phyloP scores from a whole-genome alignment of 2,888 invertebrate species.

The Ormyrus thymus region DNA sequence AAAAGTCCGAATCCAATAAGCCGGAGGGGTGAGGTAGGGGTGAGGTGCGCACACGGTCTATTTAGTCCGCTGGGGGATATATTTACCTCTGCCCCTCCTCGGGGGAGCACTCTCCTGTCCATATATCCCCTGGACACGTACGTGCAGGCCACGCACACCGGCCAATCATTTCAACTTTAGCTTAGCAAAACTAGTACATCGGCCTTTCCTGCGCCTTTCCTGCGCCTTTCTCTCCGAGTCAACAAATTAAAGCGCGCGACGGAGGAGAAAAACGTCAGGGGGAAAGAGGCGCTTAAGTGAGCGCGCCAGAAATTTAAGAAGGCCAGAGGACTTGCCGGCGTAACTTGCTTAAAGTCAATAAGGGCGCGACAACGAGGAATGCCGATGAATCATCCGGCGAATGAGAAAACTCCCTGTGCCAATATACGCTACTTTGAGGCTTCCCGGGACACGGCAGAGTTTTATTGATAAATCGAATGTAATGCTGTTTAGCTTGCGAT shows the following conservation, averaged over 20 bases:
- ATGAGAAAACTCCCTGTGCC: slow-evolving; percentile 28
- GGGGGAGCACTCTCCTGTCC: slow-evolving; percentile 12
- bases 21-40: background rate
- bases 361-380: slow-evolving; percentile 60
- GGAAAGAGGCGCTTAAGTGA: slow-evolving; percentile 45
- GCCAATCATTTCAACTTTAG: background rate
- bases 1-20: background rate
- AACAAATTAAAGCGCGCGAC: slow-evolving; percentile 61
- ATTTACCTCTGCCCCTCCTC: slow-evolving; percentile 47
- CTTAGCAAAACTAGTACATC: slow-evolving; percentile 16
- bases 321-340: slow-evolving; percentile 40
- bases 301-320: slow-evolving; percentile 18
- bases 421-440: slow-evolving; percentile 27
- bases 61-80: slow-evolving; percentile 57
- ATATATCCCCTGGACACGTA: background rate
- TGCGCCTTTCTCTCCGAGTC: slow-evolving; percentile 52
- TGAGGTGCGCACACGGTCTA: slow-evolving; percentile 46
- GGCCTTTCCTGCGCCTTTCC: slow-evolving; percentile 25
- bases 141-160: background rate
- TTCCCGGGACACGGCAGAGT: slow-evolving; percentile 11
- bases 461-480: slow-evolving; percentile 35
- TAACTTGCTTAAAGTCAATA: slow-evolving; percentile 63
- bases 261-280: slow-evolving; percentile 29
- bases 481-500: slow-evolving; percentile 25
- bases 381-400: slow-evolving; percentile 53